phyloP scores from a whole-genome alignment of 1,140 invertebrate species.

The Periplaneta americana region DNA sequence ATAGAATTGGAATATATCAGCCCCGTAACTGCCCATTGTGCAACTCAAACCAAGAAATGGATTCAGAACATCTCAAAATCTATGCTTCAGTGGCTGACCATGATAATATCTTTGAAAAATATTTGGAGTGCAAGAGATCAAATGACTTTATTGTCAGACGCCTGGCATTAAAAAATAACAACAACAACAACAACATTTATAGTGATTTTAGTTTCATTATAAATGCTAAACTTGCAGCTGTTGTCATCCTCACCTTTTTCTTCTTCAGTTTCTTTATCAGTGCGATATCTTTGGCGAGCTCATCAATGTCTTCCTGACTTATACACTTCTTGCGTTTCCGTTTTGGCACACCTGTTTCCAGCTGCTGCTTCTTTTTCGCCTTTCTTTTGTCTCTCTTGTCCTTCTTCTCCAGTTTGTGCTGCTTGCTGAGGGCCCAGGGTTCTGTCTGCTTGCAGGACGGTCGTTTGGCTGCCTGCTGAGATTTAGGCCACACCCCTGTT shows the following conservation, averaged over 20 bases:
- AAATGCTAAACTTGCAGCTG: no score
- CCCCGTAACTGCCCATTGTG: no score
- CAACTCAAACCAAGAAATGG: no score
- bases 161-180: no score
- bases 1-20: no score
- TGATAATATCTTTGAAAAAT: no score
- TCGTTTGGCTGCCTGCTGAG: constrained; percentile 52
- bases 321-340: constrained; percentile 43
- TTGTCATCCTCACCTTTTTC: constrained; percentile 56
- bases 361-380: constrained; percentile 47
- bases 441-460: constrained; percentile 45
- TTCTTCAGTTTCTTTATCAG: constrained; percentile 86
- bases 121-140: no score
- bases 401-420: constrained; percentile 62
- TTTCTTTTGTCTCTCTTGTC: constrained; percentile 53
- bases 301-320: constrained; percentile 73
- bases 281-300: constrained; percentile 74
- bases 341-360: constrained; percentile 31
- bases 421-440: constrained; percentile 77
- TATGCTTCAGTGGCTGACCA: no score
- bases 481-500: constrained; percentile 72
- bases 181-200: no score
- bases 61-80: no score
- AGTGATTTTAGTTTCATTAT: no score
- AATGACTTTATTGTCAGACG: no score